Evolutionary conservation across 1,140 invertebrate genomes (phyloP), one percentile per base, ranked within the genome.

Genomic region (Drosophila asahinai): DNA sequence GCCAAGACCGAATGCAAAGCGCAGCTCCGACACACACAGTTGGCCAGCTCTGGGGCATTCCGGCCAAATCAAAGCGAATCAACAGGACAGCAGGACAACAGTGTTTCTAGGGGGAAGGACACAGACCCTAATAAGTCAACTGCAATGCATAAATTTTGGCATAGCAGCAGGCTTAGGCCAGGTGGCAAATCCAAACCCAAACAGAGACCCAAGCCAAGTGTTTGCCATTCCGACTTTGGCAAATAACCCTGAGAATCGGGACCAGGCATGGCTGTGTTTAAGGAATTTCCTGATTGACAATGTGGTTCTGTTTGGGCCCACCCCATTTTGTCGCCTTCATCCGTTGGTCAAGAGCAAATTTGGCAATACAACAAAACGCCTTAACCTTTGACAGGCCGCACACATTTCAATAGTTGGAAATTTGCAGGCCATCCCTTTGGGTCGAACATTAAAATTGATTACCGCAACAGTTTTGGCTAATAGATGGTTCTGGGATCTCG

Each of bases 71-170:
- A 73, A 81, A 81, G 64, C 73, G 82, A 86, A 86, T 86, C 82
- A 84, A 86, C 68, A 79, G 78, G 68, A 60, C 67, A 79, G 14
- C 40, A 42, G 22, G 30, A n/a, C 15, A 7, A 15, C 38, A 19
- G 36, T 38, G 36, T 11, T 27, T n/a, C 15, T 12, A 14, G 49
- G 15, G 43, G 67, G 9, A 33, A 42, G 22, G 12, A 7, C 33
- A 11, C 38, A 42, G 74, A 82, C 82, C 82, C 83, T 86, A 86
- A 86, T 86, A 86, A 86, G 82, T 86, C 82, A 86, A 86, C 83
- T 79, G 79, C 79, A 86, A 86, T 86, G 83, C 82, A 86, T 86
- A 86, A 86, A 86, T 86, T 86, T 86, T 4, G 73, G 33, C 38
- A 43, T 60, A 78, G 70, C 54, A 61, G 27, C 68, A n/a, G 67